Evolutionary conservation across 2,888 invertebrate species (phyloP).

Genomic region (Anthophora plumipes): DNA sequence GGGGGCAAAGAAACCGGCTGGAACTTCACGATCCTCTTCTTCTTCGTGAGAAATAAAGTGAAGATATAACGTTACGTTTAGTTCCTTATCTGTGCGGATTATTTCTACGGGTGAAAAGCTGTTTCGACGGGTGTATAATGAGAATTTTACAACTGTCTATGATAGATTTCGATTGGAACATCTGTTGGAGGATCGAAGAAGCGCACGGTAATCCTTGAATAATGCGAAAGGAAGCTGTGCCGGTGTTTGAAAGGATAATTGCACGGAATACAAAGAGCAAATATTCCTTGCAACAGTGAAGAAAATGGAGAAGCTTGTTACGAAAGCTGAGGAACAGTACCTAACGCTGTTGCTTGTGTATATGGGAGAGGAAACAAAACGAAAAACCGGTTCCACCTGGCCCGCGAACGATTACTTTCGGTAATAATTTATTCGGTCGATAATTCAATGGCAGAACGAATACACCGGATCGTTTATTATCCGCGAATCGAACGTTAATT

Average conservation of each 20-base stretch:
- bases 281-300: background rate
- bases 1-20: background rate
- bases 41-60: background rate
- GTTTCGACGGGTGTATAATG: background rate
- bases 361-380: slow-evolving; percentile 41
- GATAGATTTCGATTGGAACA: background rate
- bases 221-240: background rate
- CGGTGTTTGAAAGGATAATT: slow-evolving; percentile 10
- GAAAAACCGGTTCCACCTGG: slow-evolving; percentile 53
- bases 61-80: background rate
- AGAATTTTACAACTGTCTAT: background rate
- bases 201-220: background rate
- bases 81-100: no score
- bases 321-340: slow-evolving; percentile 13
- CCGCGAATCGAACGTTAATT: slow-evolving; percentile 51
- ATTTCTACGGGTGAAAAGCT: background rate
- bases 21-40: background rate
- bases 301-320: slow-evolving; percentile 44
- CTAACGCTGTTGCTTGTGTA: no score
- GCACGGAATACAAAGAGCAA: slow-evolving; percentile 4
- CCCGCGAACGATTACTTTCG: slow-evolving; percentile 48
- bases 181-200: background rate
- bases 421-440: slow-evolving; percentile 53
- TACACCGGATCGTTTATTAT: slow-evolving; percentile 51
- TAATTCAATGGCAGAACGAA: slow-evolving; percentile 55